A percentile compares a stretch with the other conserved stretches of the same genome.
These are phyloP conservation scores for Trochalopteron elliotii DNA, from an alignment of 2,113 vertebrate species.

Conservation along the genomic window DNA sequence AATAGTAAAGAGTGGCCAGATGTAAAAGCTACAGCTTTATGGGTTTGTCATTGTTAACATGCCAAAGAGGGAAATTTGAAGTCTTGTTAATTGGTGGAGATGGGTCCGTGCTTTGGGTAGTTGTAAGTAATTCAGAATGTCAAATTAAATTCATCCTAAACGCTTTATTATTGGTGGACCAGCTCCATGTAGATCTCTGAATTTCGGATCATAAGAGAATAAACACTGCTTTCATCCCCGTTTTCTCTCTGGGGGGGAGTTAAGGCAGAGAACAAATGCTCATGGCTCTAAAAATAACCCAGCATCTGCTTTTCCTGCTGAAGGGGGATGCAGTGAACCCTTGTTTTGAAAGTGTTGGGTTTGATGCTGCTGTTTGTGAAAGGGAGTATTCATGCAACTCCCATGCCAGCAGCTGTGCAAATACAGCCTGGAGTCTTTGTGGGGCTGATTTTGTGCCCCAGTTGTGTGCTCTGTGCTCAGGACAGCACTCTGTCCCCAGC, in stretches of 20 bases:
- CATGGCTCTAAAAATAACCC: conserved; percentile 29
- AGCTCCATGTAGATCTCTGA: not conserved
- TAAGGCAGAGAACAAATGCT: not conserved
- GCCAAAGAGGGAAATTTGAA: not conserved
- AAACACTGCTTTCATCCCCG: not conserved
- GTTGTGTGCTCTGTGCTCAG: not conserved
- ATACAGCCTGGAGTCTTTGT: not conserved
- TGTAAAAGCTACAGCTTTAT: not conserved
- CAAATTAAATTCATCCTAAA: not conserved
- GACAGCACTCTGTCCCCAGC: not conserved
- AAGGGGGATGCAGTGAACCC: not conserved
- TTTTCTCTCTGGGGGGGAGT: not conserved
- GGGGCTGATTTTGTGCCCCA: not conserved
- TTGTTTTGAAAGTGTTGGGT: not conserved
- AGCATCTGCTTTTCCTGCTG: not conserved
- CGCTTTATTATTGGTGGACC: not conserved
- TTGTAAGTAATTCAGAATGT: not conserved
- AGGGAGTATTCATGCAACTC: not conserved
- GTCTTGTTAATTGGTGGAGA: not conserved
- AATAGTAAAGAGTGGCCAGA: not conserved
- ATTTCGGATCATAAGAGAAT: not conserved
- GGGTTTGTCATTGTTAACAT: not conserved
- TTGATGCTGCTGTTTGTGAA: not conserved
- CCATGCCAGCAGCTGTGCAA: conserved; percentile 8
- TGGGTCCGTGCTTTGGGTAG: not conserved